Percentiles rank a stretch among this genome's conserved stretches.
These are phyloP conservation scores for Balearica regulorum DNA, from an alignment of 2,797 vertebrate species.

Conservation along the genomic window DNA sequence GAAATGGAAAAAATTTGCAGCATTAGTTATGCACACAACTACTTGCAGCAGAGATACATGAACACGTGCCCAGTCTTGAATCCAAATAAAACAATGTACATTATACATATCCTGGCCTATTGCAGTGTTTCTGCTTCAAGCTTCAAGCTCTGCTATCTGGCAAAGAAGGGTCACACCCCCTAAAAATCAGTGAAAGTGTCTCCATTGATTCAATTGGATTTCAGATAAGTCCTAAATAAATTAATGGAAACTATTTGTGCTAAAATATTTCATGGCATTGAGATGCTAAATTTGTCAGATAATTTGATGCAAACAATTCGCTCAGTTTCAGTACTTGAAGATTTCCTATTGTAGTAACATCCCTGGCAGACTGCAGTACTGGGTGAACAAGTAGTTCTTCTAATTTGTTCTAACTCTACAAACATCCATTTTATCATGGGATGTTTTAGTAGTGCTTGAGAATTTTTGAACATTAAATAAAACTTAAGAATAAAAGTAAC, in stretches of 20 bases:
- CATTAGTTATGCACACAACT: background rate
- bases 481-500: background rate
- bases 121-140: background rate
- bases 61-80: background rate
- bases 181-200: background rate
- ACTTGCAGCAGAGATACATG: background rate
- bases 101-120: background rate
- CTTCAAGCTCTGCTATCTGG: background rate
- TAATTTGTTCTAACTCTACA: background rate
- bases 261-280: background rate
- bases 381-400: background rate
- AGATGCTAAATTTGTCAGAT: background rate
- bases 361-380: background rate
- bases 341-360: background rate
- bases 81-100: background rate
- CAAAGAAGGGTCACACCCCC: background rate
- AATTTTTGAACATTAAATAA: background rate
- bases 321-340: background rate
- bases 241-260: background rate
- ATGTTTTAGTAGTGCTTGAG: background rate
- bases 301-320: background rate
- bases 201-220: background rate
- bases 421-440: background rate
- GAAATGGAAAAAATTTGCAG: background rate
- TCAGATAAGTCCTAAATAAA: background rate